A percentile compares a stretch with the other conserved stretches of the same genome.
Conservation (phyloP, 2,113 vertebrate genomes). For the Acinonyx jubatus region DNA sequence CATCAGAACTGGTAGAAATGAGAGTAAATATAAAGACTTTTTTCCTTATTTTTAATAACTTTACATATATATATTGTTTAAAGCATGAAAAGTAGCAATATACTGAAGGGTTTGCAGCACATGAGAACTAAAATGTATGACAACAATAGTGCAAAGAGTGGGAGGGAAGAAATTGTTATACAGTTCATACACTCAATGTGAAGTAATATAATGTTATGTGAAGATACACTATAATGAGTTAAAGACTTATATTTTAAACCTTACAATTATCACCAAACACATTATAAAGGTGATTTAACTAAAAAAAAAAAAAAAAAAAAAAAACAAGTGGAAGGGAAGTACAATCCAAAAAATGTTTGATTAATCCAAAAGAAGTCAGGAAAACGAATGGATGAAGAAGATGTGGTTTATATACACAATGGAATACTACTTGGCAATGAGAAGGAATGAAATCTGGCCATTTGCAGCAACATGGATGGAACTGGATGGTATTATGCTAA, state of each 20-base stretch:
- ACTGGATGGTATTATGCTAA: no score
- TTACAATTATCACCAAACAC: background rate
- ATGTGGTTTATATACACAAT: no score
- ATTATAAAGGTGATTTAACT: background rate
- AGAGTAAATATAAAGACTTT: background rate
- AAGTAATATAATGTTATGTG: background rate
- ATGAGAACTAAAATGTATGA: background rate
- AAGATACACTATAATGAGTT: background rate
- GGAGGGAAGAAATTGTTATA: background rate
- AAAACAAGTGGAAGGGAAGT: background rate
- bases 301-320: background rate
- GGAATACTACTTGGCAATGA: no score
- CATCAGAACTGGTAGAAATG: background rate
- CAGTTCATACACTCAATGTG: background rate
- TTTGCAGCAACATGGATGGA: no score
- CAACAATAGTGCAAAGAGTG: background rate
- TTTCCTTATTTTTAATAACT: background rate
- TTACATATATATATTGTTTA: background rate
- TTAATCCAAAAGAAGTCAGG: background rate
- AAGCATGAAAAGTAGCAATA: background rate
- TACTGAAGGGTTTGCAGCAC: background rate
- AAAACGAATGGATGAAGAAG: background rate
- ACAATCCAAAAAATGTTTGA: background rate
- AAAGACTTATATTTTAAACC: background rate
- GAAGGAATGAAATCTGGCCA: no score